A percentile compares a stretch with the other conserved stretches of the same genome.
Evolutionary conservation across 2,797 vertebrate species (phyloP).

Genomic region (Hylomyscus alleni): DNA sequence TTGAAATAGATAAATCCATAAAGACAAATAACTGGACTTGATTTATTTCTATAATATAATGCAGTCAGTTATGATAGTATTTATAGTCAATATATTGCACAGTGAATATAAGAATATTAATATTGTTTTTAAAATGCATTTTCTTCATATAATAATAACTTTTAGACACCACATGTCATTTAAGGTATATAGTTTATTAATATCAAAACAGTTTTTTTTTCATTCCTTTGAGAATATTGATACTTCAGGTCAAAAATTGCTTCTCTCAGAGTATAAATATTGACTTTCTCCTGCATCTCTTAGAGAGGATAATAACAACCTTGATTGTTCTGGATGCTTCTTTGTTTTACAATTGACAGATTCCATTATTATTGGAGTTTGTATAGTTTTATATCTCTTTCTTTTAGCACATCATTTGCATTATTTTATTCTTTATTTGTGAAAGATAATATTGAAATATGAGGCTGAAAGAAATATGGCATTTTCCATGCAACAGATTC

Average conservation of each 20-base stretch:
- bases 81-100: conserved; percentile 26
- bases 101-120: conserved; percentile 35
- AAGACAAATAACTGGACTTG: not conserved
- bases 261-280: conserved; percentile 85
- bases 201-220: conserved; percentile 79
- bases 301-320: conserved; percentile 75
- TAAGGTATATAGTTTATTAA: conserved; percentile 8
- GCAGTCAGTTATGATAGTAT: conserved; percentile 60
- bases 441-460: conserved; percentile 58
- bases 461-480: conserved; percentile 71
- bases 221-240: conserved; percentile 84
- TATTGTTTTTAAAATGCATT: conserved; percentile 26
- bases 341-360: conserved; percentile 83
- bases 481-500: conserved; percentile 53
- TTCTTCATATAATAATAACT: conserved; percentile 62
- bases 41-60: not conserved
- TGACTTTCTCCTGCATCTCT: conserved; percentile 81
- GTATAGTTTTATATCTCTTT: conserved; percentile 75
- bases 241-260: conserved; percentile 72
- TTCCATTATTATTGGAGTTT: conserved; percentile 79
- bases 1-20: not conserved
- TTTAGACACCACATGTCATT: conserved; percentile 64
- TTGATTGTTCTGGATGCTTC: conserved; percentile 79
- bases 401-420: not conserved
- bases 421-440: not conserved